phyloP scores from a whole-genome alignment of 2,113 vertebrate species.

The Ascaphus truei region DNA sequence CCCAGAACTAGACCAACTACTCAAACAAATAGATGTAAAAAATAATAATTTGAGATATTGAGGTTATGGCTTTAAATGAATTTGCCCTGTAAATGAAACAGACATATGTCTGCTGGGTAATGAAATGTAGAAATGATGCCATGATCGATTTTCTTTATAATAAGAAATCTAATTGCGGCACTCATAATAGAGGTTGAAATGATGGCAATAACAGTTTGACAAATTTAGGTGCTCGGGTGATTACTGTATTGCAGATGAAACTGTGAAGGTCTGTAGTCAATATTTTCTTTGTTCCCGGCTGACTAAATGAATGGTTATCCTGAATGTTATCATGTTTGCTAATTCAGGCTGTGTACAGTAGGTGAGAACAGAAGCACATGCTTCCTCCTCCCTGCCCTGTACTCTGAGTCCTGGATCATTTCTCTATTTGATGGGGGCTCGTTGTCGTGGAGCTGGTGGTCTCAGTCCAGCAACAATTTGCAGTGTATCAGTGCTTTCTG shows the following conservation, averaged over 20 bases:
- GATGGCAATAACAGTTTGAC: constrained; percentile 16
- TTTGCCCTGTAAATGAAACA: neutral
- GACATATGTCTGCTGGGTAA: constrained; percentile 2
- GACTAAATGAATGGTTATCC: neutral
- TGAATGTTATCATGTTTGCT: neutral
- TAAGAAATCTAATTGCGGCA: constrained; percentile 30
- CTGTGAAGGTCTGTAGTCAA: neutral
- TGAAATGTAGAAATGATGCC: constrained; percentile 5
- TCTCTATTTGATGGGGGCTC: neutral
- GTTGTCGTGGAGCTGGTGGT: neutral
- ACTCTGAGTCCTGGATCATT: neutral
- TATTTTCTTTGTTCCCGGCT: constrained; percentile 9
- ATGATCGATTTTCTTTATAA: constrained; percentile 9
- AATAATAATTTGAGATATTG: neutral
- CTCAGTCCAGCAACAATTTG: neutral
- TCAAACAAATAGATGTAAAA: neutral
- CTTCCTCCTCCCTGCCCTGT: neutral
- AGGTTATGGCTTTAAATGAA: neutral
- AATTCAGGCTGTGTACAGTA: neutral
- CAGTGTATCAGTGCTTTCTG: neutral
- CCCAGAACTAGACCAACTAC: neutral
- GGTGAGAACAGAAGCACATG: neutral
- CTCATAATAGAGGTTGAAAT: constrained; percentile 15
- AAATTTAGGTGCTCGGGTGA: constrained; percentile 6
- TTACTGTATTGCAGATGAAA: neutral